phyloP scores from a whole-genome alignment of 2,797 vertebrate species.

The Myotis findleyi region DNA sequence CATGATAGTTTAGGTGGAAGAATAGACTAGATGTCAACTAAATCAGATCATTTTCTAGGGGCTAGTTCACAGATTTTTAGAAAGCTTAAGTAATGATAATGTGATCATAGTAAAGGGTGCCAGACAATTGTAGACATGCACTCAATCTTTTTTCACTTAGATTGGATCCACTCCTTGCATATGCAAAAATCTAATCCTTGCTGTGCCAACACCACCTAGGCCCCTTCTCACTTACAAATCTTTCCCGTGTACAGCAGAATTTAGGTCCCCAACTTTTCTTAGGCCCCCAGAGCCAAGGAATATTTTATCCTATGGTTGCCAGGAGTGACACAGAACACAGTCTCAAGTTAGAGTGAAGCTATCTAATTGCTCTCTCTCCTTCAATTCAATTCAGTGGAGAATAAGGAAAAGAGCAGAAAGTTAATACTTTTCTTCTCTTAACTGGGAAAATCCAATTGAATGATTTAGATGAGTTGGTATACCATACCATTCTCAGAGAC shows the following conservation, averaged over 20 bases:
- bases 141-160: neutral
- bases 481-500: neutral
- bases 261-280: neutral
- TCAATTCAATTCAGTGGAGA: neutral
- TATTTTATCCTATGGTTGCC: neutral
- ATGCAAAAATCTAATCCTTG: neutral
- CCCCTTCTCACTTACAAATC: neutral
- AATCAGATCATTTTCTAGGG: constrained; percentile 33
- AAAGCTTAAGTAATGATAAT: neutral
- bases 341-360: neutral
- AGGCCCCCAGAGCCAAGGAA: neutral
- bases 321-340: neutral
- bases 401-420: constrained; percentile 5
- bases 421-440: neutral
- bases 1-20: neutral
- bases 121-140: neutral
- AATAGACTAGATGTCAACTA: neutral
- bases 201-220: neutral
- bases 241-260: neutral
- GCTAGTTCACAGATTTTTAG: neutral
- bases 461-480: neutral
- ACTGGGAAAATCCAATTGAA: constrained; percentile 25
- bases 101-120: neutral
- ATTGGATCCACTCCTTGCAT: neutral
- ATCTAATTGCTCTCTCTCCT: neutral